Percentiles rank a stretch among this genome's conserved stretches.
phyloP scores from a whole-genome alignment of 1,140 invertebrate genomes.

The Drosophila triauraria region DNA sequence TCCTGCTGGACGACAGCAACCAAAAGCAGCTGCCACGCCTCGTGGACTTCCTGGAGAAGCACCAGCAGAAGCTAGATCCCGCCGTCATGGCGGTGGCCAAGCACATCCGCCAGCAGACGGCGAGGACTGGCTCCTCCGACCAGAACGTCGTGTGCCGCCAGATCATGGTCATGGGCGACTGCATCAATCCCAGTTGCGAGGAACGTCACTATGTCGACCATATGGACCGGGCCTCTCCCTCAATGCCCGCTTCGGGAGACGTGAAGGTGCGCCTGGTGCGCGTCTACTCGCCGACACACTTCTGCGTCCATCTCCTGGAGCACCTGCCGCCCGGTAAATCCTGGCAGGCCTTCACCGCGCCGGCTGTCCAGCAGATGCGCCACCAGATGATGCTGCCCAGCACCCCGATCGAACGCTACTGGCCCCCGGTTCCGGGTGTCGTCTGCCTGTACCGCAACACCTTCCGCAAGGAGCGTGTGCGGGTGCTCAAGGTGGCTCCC shows the following conservation, averaged over 20 bases:
- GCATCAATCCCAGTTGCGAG: conserved; percentile 25
- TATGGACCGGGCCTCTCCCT: conserved; percentile 3
- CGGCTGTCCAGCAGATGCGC: conserved; percentile 10
- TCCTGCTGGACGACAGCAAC: conserved; percentile 53
- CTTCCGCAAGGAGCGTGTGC: conserved; percentile 38
- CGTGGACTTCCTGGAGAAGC: conserved; percentile 51
- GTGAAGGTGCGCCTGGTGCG: conserved; percentile 39
- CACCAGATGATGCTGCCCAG: conserved; percentile 20
- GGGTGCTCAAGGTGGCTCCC: conserved; percentile 40
- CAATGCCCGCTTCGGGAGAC: conserved; percentile 30
- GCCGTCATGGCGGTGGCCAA: conserved; percentile 20
- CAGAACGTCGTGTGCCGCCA: conserved; percentile 27
- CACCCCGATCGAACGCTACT: conserved; percentile 16
- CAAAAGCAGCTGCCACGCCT: conserved; percentile 54
- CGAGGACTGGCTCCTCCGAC: not conserved
- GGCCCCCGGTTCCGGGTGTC: conserved; percentile 45
- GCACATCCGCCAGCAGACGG: conserved; percentile 25
- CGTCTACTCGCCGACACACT: conserved; percentile 54
- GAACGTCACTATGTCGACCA: conserved; percentile 27
- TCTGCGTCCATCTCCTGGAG: conserved; percentile 54
- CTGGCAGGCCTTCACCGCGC: conserved; percentile 4
- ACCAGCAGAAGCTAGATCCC: conserved; percentile 46
- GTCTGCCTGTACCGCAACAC: conserved; percentile 37
- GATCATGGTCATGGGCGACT: conserved; percentile 39
- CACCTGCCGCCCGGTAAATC: conserved; percentile 15